Conservation (phyloP, 2,113 vertebrate genomes). For the Ceuthmochares aereus region DNA sequence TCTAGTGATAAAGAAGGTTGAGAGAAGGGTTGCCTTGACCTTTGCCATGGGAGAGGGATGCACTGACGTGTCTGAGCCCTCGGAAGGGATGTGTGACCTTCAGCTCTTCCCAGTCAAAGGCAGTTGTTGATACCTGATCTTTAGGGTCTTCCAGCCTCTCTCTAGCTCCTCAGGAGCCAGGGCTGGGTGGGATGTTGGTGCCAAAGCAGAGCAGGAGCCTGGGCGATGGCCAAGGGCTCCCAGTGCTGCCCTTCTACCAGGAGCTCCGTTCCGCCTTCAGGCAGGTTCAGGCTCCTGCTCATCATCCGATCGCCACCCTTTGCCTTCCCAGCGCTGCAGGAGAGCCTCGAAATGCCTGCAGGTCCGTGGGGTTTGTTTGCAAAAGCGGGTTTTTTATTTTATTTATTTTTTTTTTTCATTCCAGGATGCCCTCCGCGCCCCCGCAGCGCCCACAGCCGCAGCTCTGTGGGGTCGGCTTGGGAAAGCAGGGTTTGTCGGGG, state of each 20-base stretch:
- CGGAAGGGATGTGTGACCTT: neutral
- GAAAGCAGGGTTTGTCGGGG: neutral
- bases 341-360: accelerated
- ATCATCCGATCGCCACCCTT: neutral
- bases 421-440: neutral
- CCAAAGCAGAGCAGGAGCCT: neutral
- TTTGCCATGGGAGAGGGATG: too few relatives aligned
- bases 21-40: neutral
- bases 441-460: neutral
- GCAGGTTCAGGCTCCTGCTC: neutral
- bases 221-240: neutral
- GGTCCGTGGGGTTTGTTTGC: neutral
- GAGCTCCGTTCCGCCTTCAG: neutral
- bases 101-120: neutral
- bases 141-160: neutral
- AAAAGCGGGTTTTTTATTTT: neutral
- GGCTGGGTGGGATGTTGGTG: neutral
- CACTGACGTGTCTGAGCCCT: too few relatives aligned
- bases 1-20: accelerated
- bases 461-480: neutral
- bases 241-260: slow-evolving; percentile 2
- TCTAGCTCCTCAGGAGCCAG: neutral
- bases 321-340: neutral
- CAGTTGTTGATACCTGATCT: accelerated
- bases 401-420: too few relatives aligned